Conservation (phyloP, 2,113 vertebrate species). For the Progne subis region DNA sequence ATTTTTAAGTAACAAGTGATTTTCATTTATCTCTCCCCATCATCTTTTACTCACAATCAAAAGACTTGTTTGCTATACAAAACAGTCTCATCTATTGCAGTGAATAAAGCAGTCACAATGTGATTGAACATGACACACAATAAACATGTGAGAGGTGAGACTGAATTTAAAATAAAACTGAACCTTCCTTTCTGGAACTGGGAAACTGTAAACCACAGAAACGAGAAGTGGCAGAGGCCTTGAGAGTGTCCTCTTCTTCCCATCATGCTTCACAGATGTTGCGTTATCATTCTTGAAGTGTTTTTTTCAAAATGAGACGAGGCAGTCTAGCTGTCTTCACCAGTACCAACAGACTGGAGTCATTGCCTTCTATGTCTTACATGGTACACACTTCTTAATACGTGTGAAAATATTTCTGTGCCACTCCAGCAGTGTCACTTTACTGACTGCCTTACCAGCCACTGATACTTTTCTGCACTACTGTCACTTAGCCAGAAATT, state of each 20-base stretch:
- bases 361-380: background rate
- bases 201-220: background rate
- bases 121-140: background rate
- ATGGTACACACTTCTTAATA: background rate
- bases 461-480: background rate
- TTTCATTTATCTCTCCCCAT: constrained; percentile 28
- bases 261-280: background rate
- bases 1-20: constrained; percentile 2
- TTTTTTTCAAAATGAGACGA: background rate
- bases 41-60: background rate
- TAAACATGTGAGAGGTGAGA: background rate
- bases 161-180: background rate
- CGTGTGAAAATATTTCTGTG: background rate
- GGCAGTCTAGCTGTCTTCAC: background rate
- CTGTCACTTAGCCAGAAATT: background rate
- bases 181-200: background rate
- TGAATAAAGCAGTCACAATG: background rate
- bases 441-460: background rate
- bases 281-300: background rate
- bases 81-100: background rate
- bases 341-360: background rate
- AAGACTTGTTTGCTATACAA: constrained; percentile 15
- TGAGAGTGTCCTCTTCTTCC: background rate
- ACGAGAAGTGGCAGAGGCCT: background rate
- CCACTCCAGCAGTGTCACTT: background rate